phyloP scores from a whole-genome alignment of 2,888 invertebrate genomes.

The Epinotia brunnichana region DNA sequence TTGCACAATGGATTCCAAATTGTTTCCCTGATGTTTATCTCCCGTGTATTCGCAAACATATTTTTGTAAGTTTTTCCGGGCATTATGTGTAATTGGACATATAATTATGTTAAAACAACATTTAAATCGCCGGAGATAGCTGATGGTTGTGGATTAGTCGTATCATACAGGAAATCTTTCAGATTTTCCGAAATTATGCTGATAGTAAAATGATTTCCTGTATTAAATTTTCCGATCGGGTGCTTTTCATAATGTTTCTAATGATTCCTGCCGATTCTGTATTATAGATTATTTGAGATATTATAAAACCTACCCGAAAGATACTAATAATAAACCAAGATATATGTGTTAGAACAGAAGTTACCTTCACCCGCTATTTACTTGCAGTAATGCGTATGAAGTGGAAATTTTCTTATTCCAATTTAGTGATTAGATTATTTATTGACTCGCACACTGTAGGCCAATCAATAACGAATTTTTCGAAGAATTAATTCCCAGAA shows the following conservation, averaged over 20 bases:
- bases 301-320: background rate
- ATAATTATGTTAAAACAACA: background rate
- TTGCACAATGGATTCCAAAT: background rate
- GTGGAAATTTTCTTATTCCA: too few species aligned
- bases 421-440: too few species aligned
- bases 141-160: slow-evolving; percentile 5
- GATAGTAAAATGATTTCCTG: slow-evolving; percentile 14
- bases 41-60: background rate
- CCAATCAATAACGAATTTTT: too few species aligned
- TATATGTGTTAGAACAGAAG: too few species aligned
- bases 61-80: background rate
- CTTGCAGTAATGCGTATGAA: too few species aligned
- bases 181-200: background rate
- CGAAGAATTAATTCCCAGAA: too few species aligned
- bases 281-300: background rate
- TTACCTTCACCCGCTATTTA: too few species aligned
- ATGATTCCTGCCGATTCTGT: background rate
- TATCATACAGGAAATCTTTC: background rate
- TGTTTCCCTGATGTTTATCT: background rate
- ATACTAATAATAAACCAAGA: too few species aligned
- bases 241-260: background rate
- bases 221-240: background rate
- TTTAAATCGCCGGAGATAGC: background rate
- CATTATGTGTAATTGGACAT: background rate
- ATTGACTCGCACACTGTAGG: too few species aligned